Evolutionary conservation across 2,113 vertebrate genomes (phyloP), one percentile per base, ranked within the genome.

Genomic region (Oceanites oceanicus): DNA sequence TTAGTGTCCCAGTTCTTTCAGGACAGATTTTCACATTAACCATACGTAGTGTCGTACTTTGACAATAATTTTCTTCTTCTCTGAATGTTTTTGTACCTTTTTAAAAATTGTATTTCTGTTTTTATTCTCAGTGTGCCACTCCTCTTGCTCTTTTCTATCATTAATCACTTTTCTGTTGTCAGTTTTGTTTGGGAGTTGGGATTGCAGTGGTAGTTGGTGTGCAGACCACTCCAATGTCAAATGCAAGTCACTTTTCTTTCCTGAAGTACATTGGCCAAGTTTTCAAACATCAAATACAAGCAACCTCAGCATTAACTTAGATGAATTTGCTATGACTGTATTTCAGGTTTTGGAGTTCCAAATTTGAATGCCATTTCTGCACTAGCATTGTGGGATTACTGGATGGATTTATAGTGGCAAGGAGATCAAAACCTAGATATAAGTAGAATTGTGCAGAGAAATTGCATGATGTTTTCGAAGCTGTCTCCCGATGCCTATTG

Each of bases 1-100:
- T 75, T 78, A 58, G 36, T 88, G 92, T 20, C 61, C 72, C 40
- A 72, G 61, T 91, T 95, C 72, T 94, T 96, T 94, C 63, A 67
- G 76, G 52, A 21, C 26, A 68, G 55, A 40, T 83, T 93, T 81
- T 71, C 47, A 49, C 34, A 27, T 74, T 67, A 70, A 30, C 58
- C 15, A 13, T 45, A 14, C 7, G 2, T 16, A 30, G 42, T 26
- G 12, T 29, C 67, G 11, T 63, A 38, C 52, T 90, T 74, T 0
- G 2, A 20, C 18, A 7, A 32, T 53, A 53, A 45, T 71, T 86
- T 61, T 63, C 7, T 53, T 50, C 40, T 67, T 53, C 20, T 45
- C 32, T 42, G 29, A 25, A 45, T 73, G 26, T 32, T 76, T 68
- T 62, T 65, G 19, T 88, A 29, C 17, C 3, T 91, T 63, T 63